Conservation (phyloP, 2,113 vertebrate genomes). For the Excalfactoria chinensis region DNA sequence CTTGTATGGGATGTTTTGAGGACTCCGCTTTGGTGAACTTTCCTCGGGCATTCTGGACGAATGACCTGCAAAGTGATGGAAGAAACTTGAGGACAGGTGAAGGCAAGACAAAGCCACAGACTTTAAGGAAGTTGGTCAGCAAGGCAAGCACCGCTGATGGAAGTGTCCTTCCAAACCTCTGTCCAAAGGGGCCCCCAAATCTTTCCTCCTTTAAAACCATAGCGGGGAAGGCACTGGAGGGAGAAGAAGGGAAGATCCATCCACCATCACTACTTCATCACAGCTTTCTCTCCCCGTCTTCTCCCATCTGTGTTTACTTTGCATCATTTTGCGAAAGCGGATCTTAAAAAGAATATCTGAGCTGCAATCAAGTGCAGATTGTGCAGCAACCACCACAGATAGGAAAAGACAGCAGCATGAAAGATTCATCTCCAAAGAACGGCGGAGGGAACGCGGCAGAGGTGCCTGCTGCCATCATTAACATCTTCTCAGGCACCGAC, state of each 20-base stretch:
- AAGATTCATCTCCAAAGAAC: conserved; percentile 68
- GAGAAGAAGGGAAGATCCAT: neutral
- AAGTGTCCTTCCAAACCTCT: neutral
- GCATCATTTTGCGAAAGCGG: conserved; percentile 72
- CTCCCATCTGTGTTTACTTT: conserved; percentile 80
- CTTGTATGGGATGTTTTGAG: conserved; percentile 85
- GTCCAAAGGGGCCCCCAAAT: neutral
- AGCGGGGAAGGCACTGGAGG: neutral
- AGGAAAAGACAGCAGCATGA: conserved; percentile 75
- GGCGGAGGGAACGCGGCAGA: conserved; percentile 40
- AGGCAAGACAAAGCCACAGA: neutral
- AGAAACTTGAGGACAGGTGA: conserved; percentile 47
- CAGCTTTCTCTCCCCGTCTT: conserved; percentile 23
- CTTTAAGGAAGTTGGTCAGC: neutral
- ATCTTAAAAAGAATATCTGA: conserved; percentile 74
- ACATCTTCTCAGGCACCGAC: conserved; percentile 43
- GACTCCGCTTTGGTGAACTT: conserved; percentile 83
- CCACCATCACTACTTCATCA: conserved; percentile 50
- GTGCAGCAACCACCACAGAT: conserved; percentile 58
- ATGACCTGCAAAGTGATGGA: conserved; percentile 59
- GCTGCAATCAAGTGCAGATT: conserved; percentile 77
- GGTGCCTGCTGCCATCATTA: conserved; percentile 26
- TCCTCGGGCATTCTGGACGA: conserved; percentile 89
- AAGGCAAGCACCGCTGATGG: neutral
- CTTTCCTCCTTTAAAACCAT: neutral